Evolutionary conservation across 2,888 invertebrate species (phyloP).

Genomic region (Chironomus riparius): DNA sequence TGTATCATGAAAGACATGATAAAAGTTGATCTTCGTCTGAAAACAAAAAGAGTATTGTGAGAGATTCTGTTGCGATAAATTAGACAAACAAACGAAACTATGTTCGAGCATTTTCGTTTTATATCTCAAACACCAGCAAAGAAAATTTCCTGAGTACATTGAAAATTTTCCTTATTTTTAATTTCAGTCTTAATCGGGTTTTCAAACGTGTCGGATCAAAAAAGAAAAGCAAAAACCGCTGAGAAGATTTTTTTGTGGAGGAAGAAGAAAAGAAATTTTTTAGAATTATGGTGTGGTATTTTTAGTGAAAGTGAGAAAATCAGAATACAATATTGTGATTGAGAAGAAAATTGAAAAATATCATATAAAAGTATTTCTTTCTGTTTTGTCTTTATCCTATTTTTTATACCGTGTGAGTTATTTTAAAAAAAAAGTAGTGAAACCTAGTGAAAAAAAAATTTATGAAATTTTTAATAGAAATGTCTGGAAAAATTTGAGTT

Average conservation of each 20-base stretch:
- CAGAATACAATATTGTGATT: not conserved
- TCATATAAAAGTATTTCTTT: not conserved
- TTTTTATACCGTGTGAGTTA: too few relatives aligned
- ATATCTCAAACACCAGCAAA: not conserved
- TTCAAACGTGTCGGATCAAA: slow-evolving; percentile 11
- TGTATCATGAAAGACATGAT: too few relatives aligned
- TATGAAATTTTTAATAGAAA: too few relatives aligned
- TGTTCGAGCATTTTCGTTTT: too few relatives aligned
- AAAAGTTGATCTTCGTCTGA: too few relatives aligned
- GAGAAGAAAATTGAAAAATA: not conserved
- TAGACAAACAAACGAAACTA: too few relatives aligned
- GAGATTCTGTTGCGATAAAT: too few relatives aligned
- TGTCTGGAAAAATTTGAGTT: too few relatives aligned
- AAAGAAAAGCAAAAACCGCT: not conserved
- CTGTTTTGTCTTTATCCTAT: not conserved
- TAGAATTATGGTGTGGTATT: slow-evolving; percentile 5
- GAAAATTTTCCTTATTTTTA: slow-evolving; percentile 8
- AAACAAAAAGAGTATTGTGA: too few relatives aligned
- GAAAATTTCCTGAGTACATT: slow-evolving; percentile 2
- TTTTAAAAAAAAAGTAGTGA: too few relatives aligned
- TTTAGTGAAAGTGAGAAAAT: not conserved
- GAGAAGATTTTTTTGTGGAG: not conserved
- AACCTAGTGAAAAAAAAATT: too few relatives aligned
- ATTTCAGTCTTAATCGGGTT: slow-evolving; percentile 19
- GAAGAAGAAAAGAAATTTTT: slow-evolving; percentile 10